Percentiles rank a stretch among this genome's conserved stretches.
Evolutionary conservation across 1,140 invertebrate genomes (phyloP).

Genomic region (Brachionus calyciflorus): DNA sequence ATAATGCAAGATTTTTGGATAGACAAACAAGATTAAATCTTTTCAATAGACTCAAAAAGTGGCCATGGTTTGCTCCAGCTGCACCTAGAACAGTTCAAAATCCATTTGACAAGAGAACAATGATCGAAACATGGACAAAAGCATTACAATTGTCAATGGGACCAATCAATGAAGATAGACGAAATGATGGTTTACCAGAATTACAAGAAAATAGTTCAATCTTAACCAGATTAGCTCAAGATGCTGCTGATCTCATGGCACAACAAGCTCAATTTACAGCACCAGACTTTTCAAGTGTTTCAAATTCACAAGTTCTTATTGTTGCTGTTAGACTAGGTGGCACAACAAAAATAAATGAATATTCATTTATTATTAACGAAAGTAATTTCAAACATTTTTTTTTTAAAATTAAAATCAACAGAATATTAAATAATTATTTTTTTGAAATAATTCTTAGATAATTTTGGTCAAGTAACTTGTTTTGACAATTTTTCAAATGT

Average conservation of each 20-base stretch:
- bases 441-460: background rate
- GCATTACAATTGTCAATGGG: background rate
- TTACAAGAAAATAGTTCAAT: no score
- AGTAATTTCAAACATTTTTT: background rate
- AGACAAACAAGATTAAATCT: slow-evolving; percentile 16
- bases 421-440: background rate
- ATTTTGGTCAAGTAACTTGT: slow-evolving; percentile 29
- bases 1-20: background rate
- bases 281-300: slow-evolving; percentile 1
- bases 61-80: no score
- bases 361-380: slow-evolving; percentile 2
- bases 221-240: no score
- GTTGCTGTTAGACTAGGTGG: slow-evolving; percentile 2
- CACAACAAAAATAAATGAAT: slow-evolving; percentile 14
- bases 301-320: background rate
- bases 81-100: no score
- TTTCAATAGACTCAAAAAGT: no score
- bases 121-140: slow-evolving; percentile 7
- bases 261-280: no score
- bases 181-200: no score
- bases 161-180: background rate
- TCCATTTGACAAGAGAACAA: background rate
- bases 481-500: slow-evolving; percentile 26
- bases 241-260: no score
- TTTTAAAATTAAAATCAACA: background rate